Evolutionary conservation across 2,797 vertebrate genomes (phyloP).

Genomic region (Crypturellus tataupa): DNA sequence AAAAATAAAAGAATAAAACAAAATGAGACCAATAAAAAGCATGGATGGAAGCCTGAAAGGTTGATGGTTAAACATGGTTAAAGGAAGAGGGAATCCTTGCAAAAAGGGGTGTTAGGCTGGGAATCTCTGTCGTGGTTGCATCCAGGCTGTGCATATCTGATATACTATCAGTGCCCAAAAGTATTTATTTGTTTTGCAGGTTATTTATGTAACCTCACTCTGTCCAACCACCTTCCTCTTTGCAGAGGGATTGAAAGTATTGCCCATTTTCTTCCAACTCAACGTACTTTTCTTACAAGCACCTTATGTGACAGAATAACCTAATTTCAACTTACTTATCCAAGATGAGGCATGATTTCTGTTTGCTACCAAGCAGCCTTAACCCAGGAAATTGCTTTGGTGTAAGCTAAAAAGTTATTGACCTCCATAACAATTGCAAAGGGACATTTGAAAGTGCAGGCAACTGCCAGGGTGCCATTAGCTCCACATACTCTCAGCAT

Average conservation of each 20-base stretch:
- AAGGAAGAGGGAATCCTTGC: background rate
- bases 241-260: background rate
- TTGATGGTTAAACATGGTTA: background rate
- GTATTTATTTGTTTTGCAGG: background rate
- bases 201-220: background rate
- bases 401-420: background rate
- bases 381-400: background rate
- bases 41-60: background rate
- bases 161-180: background rate
- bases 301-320: background rate
- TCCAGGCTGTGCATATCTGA: background rate
- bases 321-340: conserved; percentile 6
- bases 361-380: background rate
- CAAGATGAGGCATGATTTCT: background rate
- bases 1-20: background rate
- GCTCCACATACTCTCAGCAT: background rate
- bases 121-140: background rate
- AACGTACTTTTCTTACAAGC: background rate
- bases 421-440: background rate
- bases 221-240: background rate
- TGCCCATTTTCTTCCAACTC: background rate
- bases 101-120: background rate
- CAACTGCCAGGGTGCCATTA: background rate
- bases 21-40: background rate
- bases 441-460: background rate